These are phyloP conservation scores for Epirrhoe tristata DNA, from an alignment of 2,888 invertebrate genomes.

Conservation along the genomic window DNA sequence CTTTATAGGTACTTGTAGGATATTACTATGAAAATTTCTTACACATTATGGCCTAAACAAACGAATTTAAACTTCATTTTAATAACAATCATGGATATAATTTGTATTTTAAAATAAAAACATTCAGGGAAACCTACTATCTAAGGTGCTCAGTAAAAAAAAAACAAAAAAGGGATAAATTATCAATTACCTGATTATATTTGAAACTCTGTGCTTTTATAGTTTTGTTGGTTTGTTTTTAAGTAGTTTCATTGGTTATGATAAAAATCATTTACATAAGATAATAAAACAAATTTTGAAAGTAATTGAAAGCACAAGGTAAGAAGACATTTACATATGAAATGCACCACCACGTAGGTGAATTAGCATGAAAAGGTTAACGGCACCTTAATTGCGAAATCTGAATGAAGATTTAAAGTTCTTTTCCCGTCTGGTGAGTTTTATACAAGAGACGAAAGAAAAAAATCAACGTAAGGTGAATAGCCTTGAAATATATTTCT, in stretches of 20 bases:
- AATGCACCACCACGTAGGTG: conserved; percentile 49
- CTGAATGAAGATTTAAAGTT: conserved; percentile 32
- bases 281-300: conserved; percentile 39
- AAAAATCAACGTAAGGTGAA: not conserved
- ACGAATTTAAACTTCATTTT: no score
- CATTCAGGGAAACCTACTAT: no score
- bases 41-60: no score
- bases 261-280: not conserved
- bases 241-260: not conserved
- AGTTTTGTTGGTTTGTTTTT: no score
- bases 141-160: no score
- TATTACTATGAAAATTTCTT: no score
- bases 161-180: no score
- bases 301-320: conserved; percentile 51
- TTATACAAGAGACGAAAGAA: not conserved
- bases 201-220: no score
- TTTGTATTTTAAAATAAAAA: no score
- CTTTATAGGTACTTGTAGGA: no score
- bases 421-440: conserved; percentile 20
- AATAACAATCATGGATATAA: no score
- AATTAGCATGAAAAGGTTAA: conserved; percentile 57
- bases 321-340: conserved; percentile 55
- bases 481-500: not conserved
- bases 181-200: no score
- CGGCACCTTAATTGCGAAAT: conserved; percentile 49